phyloP scores from a whole-genome alignment of 2,797 vertebrate genomes.

The Sphenopsis melanotis region DNA sequence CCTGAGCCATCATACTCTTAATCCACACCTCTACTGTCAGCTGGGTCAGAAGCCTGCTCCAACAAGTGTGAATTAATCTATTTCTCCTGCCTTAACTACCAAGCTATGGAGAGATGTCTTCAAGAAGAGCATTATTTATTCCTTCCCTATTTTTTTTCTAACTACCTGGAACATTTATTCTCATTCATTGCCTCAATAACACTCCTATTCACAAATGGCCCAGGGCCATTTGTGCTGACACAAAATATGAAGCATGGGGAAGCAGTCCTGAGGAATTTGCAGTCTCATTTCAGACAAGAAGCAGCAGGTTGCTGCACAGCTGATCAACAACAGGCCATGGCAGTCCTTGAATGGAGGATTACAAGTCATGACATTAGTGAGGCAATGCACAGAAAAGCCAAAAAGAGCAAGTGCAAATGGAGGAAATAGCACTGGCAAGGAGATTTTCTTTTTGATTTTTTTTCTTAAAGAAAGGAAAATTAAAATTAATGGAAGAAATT shows the following conservation, averaged over 20 bases:
- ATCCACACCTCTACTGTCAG: not conserved
- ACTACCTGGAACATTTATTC: not conserved
- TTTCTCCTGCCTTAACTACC: not conserved
- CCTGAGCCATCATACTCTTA: not conserved
- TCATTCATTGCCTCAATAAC: not conserved
- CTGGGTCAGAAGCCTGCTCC: not conserved
- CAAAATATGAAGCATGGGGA: not conserved
- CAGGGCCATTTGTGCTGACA: not conserved
- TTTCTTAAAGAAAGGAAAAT: not conserved
- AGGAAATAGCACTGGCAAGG: not conserved
- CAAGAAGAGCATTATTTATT: not conserved
- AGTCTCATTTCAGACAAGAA: not conserved
- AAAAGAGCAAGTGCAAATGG: not conserved
- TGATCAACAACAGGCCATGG: not conserved
- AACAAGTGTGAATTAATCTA: not conserved
- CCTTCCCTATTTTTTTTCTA: not conserved
- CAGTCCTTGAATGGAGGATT: not conserved
- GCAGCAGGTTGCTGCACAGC: not conserved
- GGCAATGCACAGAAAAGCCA: not conserved
- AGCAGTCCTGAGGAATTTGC: not conserved
- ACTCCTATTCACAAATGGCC: not conserved
- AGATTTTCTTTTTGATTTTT: accelerated
- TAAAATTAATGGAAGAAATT: not conserved
- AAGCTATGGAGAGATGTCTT: not conserved
- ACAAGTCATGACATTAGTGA: not conserved